Percentiles rank a stretch among this genome's conserved stretches.
These are phyloP conservation scores for Andrena camellia DNA, from an alignment of 2,888 invertebrate genomes.

Conservation along the genomic window DNA sequence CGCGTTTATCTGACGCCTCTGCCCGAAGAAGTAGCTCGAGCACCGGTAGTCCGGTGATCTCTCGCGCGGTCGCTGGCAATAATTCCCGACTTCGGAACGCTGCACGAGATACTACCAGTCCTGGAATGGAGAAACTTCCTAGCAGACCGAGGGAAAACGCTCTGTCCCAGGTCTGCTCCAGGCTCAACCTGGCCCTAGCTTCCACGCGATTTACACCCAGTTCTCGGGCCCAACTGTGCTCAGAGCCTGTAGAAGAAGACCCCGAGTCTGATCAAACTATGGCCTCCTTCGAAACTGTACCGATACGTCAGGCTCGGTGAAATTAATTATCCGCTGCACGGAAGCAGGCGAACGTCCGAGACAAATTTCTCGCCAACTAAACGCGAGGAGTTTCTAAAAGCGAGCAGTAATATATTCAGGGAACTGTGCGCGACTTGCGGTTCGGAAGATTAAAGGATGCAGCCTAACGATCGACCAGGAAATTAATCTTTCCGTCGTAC, in stretches of 20 bases:
- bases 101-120: not conserved
- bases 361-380: not conserved
- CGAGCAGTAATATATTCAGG: not conserved
- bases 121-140: not conserved
- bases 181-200: not conserved
- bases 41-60: constrained; percentile 34
- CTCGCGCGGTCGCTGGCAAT: constrained; percentile 1
- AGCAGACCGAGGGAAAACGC: not conserved
- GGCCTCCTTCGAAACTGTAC: not conserved
- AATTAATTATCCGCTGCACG: not conserved
- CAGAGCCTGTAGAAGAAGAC: not conserved
- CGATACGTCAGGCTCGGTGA: not conserved
- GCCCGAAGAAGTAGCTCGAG: constrained; percentile 29
- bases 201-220: not conserved
- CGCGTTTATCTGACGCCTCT: constrained; percentile 46
- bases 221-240: not conserved
- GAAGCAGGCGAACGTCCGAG: not conserved
- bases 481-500: constrained; percentile 24
- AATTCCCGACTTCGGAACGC: constrained; percentile 19
- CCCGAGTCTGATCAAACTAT: not conserved
- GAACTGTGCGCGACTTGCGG: not conserved
- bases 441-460: constrained; percentile 5
- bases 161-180: not conserved
- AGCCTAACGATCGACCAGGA: constrained; percentile 12
- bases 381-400: constrained; percentile 7